Conservation (phyloP, 2,797 vertebrate genomes). For the Hozukius guyotensis region DNA sequence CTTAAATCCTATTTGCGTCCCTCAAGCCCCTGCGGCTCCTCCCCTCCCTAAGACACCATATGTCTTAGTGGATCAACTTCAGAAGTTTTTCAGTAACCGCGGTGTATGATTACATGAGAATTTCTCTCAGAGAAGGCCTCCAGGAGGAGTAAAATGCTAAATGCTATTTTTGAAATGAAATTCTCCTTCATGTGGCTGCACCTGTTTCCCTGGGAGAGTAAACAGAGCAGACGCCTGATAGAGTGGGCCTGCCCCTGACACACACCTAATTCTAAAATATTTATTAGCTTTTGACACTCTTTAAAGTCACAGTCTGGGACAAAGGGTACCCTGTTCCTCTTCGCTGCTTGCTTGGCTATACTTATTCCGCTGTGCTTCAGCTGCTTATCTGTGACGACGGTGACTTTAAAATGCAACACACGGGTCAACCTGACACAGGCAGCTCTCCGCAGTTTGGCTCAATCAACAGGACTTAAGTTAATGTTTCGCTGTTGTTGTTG, state of each 20-base stretch:
- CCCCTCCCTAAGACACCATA: conserved; percentile 79
- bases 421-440: conserved; percentile 58
- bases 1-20: conserved; percentile 73
- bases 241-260: conserved; percentile 87
- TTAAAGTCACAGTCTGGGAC: conserved; percentile 90
- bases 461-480: conserved; percentile 50
- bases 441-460: conserved; percentile 50
- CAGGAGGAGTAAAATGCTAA: conserved; percentile 83
- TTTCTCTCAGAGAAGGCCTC: conserved; percentile 83
- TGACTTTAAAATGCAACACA: conserved; percentile 58
- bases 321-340: conserved; percentile 87
- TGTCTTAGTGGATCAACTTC: conserved; percentile 85
- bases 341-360: conserved; percentile 62
- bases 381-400: conserved; percentile 63
- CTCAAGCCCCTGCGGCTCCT: conserved; percentile 50
- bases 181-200: conserved; percentile 95
- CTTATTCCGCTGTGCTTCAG: conserved; percentile 64
- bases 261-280: conserved; percentile 98
- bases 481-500: conserved; percentile 36
- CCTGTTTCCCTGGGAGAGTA: conserved; percentile 94
- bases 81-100: conserved; percentile 81
- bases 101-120: conserved; percentile 87
- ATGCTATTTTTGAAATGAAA: conserved; percentile 97
- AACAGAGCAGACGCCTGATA: conserved; percentile 93
- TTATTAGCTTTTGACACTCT: conserved; percentile 96